Evolutionary conservation across 2,113 vertebrate species (phyloP).

Genomic region (Pithys albifrons): DNA sequence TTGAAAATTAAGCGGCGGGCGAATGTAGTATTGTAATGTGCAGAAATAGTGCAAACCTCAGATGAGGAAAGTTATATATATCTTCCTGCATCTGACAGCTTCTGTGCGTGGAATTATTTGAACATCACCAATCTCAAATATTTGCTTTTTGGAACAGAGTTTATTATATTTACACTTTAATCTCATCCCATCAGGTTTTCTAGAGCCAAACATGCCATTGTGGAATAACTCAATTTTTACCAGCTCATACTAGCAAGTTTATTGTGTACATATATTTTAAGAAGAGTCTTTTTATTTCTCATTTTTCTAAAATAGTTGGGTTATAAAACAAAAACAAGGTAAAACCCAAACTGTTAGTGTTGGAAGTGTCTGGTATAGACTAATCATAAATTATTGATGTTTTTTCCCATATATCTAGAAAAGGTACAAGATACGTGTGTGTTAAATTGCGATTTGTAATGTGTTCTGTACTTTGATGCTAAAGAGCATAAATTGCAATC

Average conservation of each 20-base stretch:
- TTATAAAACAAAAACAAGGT: background rate
- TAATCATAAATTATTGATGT: background rate
- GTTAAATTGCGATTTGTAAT: background rate
- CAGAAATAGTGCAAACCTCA: background rate
- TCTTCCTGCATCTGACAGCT: background rate
- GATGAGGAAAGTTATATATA: background rate
- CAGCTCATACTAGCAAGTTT: background rate
- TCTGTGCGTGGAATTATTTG: background rate
- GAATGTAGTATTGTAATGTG: background rate
- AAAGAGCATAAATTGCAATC: background rate
- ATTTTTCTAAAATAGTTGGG: background rate
- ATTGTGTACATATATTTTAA: background rate
- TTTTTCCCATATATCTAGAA: background rate
- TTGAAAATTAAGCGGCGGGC: background rate
- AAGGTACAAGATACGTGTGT: background rate
- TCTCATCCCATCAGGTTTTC: background rate
- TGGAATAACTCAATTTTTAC: background rate
- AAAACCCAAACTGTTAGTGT: background rate
- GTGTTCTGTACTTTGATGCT: background rate
- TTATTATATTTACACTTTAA: background rate
- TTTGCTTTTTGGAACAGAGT: background rate
- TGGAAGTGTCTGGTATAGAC: background rate
- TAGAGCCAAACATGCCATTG: background rate
- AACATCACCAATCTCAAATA: background rate
- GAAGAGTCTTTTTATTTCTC: background rate